These are phyloP conservation scores for Cephonodes hylas DNA, from an alignment of 2,888 invertebrate species.

Conservation along the genomic window DNA sequence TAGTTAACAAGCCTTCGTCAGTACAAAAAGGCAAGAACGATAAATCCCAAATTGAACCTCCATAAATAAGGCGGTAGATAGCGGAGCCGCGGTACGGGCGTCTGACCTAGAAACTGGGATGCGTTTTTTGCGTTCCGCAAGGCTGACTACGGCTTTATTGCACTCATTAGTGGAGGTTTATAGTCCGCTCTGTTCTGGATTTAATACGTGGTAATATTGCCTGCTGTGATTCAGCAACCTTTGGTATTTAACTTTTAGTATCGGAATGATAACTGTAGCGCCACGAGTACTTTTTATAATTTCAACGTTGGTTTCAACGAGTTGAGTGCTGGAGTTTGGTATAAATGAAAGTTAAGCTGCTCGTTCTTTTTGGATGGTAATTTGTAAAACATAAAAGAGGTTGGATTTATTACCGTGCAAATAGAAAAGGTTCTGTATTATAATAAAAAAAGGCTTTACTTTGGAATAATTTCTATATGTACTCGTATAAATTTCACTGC, in stretches of 20 bases:
- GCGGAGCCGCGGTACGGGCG: slow-evolving; percentile 34
- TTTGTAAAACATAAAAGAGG: no score
- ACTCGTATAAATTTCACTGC: no score
- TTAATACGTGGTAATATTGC: slow-evolving; percentile 20
- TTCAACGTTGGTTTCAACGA: no score
- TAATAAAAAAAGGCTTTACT: no score
- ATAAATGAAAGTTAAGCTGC: no score
- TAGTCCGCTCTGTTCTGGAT: slow-evolving; percentile 40
- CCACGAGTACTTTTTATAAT: no score
- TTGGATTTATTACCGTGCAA: no score
- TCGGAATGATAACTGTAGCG: no score
- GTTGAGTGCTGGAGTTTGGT: no score
- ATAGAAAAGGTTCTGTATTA: no score
- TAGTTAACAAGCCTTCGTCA: slow-evolving; percentile 27
- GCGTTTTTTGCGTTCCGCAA: slow-evolving; percentile 51
- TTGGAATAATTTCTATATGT: no score
- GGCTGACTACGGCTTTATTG: slow-evolving; percentile 45
- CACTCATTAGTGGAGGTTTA: slow-evolving; percentile 49
- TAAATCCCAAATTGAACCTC: background rate
- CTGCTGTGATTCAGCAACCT: slow-evolving; percentile 27
- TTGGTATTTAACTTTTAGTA: slow-evolving; percentile 14
- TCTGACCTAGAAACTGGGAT: slow-evolving; percentile 53
- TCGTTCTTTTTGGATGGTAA: no score
- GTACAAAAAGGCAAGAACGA: slow-evolving; percentile 39
- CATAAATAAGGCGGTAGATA: slow-evolving; percentile 26